Conservation (phyloP, 1,140 invertebrate genomes). For the Drosophila ironensis region DNA sequence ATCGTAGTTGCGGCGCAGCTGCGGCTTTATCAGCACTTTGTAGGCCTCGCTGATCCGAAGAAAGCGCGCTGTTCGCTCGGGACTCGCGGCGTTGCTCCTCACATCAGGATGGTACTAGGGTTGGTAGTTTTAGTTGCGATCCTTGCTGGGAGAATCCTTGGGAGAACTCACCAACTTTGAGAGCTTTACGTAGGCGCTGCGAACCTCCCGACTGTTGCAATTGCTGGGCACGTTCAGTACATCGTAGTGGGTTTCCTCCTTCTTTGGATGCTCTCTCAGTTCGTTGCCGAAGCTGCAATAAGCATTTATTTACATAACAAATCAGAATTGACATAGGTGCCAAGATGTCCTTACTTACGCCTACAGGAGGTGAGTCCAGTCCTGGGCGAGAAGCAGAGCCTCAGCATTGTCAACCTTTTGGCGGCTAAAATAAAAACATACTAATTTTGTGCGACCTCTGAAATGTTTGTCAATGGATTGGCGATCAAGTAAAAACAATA, state of each 20-base stretch:
- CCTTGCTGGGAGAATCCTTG: too few species aligned
- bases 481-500: conserved; percentile 3
- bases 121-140: not conserved
- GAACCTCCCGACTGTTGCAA: conserved; percentile 84
- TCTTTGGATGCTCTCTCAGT: not conserved
- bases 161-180: conserved; percentile 83
- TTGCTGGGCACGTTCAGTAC: conserved; percentile 83
- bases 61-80: conserved; percentile 83
- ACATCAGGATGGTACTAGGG: conserved; percentile 85
- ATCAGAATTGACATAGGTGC: too few species aligned
- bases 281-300: conserved; percentile 35
- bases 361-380: not conserved
- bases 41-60: conserved; percentile 86
- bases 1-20: conserved; percentile 84
- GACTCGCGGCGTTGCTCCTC: conserved; percentile 83
- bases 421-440: too few species aligned
- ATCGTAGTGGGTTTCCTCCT: conserved; percentile 83
- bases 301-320: conserved; percentile 61
- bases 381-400: conserved; percentile 3
- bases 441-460: too few species aligned
- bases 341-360: conserved; percentile 48
- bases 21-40: conserved; percentile 84
- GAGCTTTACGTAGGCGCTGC: conserved; percentile 84
- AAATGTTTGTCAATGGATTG: too few species aligned
- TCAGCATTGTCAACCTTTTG: conserved; percentile 34